Percentiles rank a stretch among this genome's conserved stretches.
Conservation (phyloP, 2,888 invertebrate genomes). For the Tetanocera ferruginea region DNA sequence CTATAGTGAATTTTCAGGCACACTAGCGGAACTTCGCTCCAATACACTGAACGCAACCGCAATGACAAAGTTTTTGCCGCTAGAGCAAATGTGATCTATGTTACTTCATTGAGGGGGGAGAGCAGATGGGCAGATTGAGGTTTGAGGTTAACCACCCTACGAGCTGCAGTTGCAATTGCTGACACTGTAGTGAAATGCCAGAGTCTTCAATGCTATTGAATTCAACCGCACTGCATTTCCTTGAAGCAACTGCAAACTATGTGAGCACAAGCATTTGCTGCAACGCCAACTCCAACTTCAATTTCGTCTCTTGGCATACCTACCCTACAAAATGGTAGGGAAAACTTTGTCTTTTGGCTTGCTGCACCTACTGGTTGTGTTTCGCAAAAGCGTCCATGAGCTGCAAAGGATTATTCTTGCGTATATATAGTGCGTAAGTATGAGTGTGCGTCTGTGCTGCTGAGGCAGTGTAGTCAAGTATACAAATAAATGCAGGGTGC, state of each 20-base stretch:
- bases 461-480: constrained; percentile 49
- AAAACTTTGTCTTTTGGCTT: constrained; percentile 13
- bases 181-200: background rate
- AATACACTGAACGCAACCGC: constrained; percentile 30
- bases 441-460: constrained; percentile 22
- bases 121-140: background rate
- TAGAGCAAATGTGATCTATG: constrained; percentile 35
- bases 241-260: background rate
- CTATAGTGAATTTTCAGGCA: background rate
- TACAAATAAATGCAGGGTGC: no score
- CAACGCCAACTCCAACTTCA: background rate
- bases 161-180: background rate
- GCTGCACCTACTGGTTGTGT: background rate
- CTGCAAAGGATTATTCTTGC: background rate
- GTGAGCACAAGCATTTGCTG: background rate
- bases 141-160: background rate
- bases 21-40: constrained; percentile 21
- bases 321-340: background rate
- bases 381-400: constrained; percentile 11
- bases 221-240: constrained; percentile 32
- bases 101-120: constrained; percentile 2
- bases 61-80: constrained; percentile 36
- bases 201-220: constrained; percentile 10
- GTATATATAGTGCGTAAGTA: background rate
- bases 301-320: background rate